Conservation (phyloP, 1,140 invertebrate genomes). For the Littorina saxatilis region DNA sequence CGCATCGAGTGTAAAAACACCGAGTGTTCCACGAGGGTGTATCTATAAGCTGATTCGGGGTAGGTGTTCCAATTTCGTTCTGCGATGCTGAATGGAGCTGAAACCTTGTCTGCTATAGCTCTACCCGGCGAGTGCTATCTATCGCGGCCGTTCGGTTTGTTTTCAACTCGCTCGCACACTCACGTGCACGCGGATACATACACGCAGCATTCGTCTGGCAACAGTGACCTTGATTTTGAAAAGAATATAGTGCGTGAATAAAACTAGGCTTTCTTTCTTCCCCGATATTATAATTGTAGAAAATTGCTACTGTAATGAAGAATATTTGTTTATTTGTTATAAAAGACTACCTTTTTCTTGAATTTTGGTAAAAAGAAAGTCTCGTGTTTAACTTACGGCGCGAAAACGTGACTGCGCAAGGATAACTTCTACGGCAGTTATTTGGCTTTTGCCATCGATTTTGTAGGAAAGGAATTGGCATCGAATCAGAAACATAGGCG, state of each 20-base stretch:
- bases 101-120: too few relatives aligned
- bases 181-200: slow-evolving; percentile 15
- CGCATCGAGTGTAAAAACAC: too few relatives aligned
- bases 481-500: neutral
- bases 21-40: too few relatives aligned
- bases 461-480: neutral
- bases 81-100: too few relatives aligned
- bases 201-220: slow-evolving; percentile 3
- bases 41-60: too few relatives aligned
- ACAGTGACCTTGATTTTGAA: slow-evolving; percentile 30
- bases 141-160: too few relatives aligned
- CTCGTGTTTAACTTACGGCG: slow-evolving; percentile 1
- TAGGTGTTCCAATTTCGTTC: too few relatives aligned
- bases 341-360: neutral
- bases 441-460: too few relatives aligned
- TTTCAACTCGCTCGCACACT: slow-evolving; percentile 14
- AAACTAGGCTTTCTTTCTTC: neutral
- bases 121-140: too few relatives aligned
- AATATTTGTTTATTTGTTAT: neutral
- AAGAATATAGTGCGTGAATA: slow-evolving; percentile 6
- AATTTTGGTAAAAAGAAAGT: neutral
- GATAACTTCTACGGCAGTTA: neutral
- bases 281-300: neutral
- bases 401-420: slow-evolving; percentile 26
- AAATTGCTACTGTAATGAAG: neutral